Evolutionary conservation across 2,113 vertebrate species (phyloP), one percentile per base, ranked within the genome.

Genomic region (Lepisosteus oculatus): DNA sequence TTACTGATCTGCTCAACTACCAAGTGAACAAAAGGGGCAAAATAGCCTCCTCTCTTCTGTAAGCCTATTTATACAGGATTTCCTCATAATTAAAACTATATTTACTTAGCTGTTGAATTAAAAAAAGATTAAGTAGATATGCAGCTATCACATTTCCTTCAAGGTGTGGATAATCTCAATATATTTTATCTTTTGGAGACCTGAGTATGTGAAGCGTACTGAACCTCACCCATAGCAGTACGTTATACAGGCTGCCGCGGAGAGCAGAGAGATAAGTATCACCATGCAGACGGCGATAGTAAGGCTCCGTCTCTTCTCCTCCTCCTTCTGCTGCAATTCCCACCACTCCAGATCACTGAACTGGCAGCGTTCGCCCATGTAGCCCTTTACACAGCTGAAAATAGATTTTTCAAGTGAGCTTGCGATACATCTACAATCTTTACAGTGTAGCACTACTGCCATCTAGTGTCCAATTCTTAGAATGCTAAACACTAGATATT

Each of bases 261-360:
- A 81, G 42, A 98, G 87, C 71, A 96, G 83, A n/a, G 85, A 77
- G 2, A 93, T 65, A 0, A 90, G 76, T 11, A 75, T 67, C 9
- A 83, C 70, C 6, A 91, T 64, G 15, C 89, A 88, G 0, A 83
- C 81, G 0, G 81, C 79, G 1, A 93, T 90, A 5, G 87, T 80
- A 67, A 93, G 14, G 8, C 85, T 90, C 61, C 79, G 81, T 62
- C 79, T 90, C 88, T 90, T 94, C 59, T 90, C 82, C 1, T 81
- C 75, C 73, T 91, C 86, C 0, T 87, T 72, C 0, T 85, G 88
- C 68, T 90, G 95, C 73, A 94, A 87, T 3, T 96, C 93, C 95
- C 94, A 94, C 94, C 95, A 97, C 59, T 92, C 87, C 81, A 97
- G 77, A 73, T 97, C 95, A 1, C 87, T 93, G 90, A 94, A 93